A percentile compares a stretch with the other conserved stretches of the same genome.
Evolutionary conservation across 2,113 vertebrate genomes (phyloP).

Genomic region (Lepus americanus): DNA sequence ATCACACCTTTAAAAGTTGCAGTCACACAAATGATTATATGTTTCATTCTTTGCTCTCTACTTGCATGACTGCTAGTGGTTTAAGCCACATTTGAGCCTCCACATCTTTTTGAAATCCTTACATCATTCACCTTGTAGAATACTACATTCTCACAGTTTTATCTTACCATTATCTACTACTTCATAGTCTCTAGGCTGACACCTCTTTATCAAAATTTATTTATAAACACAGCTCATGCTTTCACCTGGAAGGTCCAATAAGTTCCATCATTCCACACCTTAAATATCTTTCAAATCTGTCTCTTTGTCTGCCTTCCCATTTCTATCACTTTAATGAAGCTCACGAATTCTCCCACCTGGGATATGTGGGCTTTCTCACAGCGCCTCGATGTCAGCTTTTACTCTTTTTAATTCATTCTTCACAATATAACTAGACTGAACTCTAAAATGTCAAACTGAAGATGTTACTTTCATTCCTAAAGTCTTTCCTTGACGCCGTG

Average conservation of each 20-base stretch:
- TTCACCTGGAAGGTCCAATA: neutral
- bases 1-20: neutral
- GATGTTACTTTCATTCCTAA: neutral
- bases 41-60: neutral
- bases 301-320: neutral
- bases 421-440: neutral
- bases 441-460: neutral
- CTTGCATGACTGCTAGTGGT: neutral
- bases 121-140: neutral
- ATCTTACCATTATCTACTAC: neutral
- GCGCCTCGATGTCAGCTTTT: neutral
- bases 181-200: neutral
- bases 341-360: neutral
- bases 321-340: neutral
- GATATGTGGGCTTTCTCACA: neutral
- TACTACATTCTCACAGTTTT: neutral
- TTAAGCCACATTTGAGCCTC: neutral
- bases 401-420: neutral
- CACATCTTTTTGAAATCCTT: neutral
- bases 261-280: neutral
- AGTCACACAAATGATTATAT: neutral
- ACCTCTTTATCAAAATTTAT: neutral
- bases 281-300: neutral
- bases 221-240: neutral
- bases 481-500: neutral